Evolutionary conservation across 2,888 invertebrate species (phyloP), one percentile per base, ranked within the genome.

Genomic region (Scaptodrosophila latifasciaeformis): DNA sequence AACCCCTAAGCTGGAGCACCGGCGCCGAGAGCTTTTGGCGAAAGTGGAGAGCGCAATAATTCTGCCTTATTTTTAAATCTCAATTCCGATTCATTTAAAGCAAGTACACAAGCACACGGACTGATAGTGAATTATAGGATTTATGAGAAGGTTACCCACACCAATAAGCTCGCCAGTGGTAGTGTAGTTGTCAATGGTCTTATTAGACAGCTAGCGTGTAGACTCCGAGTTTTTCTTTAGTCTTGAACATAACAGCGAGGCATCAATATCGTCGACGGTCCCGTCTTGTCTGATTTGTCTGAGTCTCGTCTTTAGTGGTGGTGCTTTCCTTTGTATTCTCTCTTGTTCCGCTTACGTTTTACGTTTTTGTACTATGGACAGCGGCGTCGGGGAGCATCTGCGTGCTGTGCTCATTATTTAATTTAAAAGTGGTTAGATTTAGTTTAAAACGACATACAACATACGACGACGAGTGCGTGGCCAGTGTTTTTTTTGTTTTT

Each of bases 81-180:
- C 24, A 77, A 52, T 74, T 77, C 60, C 30, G 67, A 77, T 71
- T 74, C 76, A 74, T 74, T 68, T 72, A 76, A 62, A 64, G 76
- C 66, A 59, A 76, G 75, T 60, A 54, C 47, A 51, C 54, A 51
- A n/a, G 50, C 54, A 49, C 48, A 50, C 17, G 9, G 39, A 15
- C 55, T 50, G 60, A 70, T 72, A 62, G 52, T 52, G 56, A 31
- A 72, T 72, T 71, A 59, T 55, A 60, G 57, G 72, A 67, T 72
- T 79, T 65, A 44, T 17, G 12, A 30, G 4, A 44, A 18, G 30
- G 34, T 52, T 47, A 9, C 5, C 18, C 19, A 13, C 1, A 39
- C 12, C 12, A 19, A 42, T 19, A 4, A 21, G 34, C 10, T 5
- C 21, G 12, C 18, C 29, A 34, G 34, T 39, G 21, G 12, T 31